Evolutionary conservation across 2,797 vertebrate genomes (phyloP), one percentile per base, ranked within the genome.

Genomic region (Pelodytes ibericus): DNA sequence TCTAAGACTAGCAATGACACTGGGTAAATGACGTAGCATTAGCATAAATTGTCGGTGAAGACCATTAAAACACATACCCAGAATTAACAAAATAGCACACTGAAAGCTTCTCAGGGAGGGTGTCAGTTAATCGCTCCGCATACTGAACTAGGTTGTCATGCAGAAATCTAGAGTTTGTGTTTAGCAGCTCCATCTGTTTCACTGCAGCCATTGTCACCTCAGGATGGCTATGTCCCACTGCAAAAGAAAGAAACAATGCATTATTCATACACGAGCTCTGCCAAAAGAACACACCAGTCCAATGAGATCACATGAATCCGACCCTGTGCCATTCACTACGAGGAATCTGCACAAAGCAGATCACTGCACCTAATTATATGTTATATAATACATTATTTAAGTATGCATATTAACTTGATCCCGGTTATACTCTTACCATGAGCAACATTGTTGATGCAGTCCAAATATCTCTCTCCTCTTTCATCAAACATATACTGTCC

Each of bases 81-180:
- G 98, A 99, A 82, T 99, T 99, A 72, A 96, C 96, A 76, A 99
- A 98, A 85, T 98, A 99, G 91, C 96, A 99, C 71, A 99, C 93
- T 0, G 94, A 95, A 47, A 99, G 95, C 71, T 88, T 89, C 78
- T 92, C 90, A 0, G 97, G 97, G 60, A 99, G 89, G 0, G 95
- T 98, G 33, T 92, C 93, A 20, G 94, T 93, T 18, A 99, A 92
- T 24, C 90, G 91, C 79, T 95, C 92, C 0, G 97, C 98, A 0
- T 96, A 99, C 62, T 94, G 87, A 0, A 97, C 95, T 0, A 99
- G 91, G 87, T 95, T 97, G 90, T 99, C 97, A 0, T 99, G 96
- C 30, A 99, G 86, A 87, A 99, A 99, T 13, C 98, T 93, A 0
- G 94, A 95, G 86, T 99, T 99, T 65, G 98, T 99, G 80, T 99